Conservation (phyloP, 2,113 vertebrate genomes). For the Austrofundulus limnaeus region DNA sequence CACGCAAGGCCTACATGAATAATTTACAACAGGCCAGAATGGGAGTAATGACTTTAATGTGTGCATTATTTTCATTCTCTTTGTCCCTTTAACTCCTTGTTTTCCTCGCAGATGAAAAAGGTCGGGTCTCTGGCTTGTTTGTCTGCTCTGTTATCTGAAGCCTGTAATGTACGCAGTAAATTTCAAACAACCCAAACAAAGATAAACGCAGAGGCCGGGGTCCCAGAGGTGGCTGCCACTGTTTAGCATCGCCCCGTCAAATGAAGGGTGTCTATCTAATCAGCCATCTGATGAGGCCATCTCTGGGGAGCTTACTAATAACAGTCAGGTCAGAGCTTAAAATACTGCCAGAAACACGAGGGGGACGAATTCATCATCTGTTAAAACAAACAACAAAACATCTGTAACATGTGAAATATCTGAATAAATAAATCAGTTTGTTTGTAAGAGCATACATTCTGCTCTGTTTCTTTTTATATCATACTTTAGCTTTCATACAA, state of each 20-base stretch:
- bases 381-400: constrained; percentile 5
- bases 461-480: too few relatives aligned
- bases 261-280: constrained; percentile 74
- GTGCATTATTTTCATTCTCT: constrained; percentile 60
- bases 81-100: constrained; percentile 70
- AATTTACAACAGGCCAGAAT: constrained; percentile 73
- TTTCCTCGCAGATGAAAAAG: constrained; percentile 68
- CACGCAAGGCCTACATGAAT: constrained; percentile 65
- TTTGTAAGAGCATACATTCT: neutral
- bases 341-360: constrained; percentile 27
- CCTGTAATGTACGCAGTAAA: constrained; percentile 69
- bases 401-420: neutral
- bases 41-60: constrained; percentile 74
- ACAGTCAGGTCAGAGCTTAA: constrained; percentile 37
- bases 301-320: constrained; percentile 54
- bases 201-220: constrained; percentile 65
- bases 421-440: neutral
- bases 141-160: constrained; percentile 69
- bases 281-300: constrained; percentile 74
- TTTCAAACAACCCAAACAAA: constrained; percentile 73
- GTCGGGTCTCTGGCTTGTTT: constrained; percentile 65
- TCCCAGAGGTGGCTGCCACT: constrained; percentile 66
- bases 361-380: constrained; percentile 8
- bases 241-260: constrained; percentile 74
- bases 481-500: too few relatives aligned